phyloP scores from a whole-genome alignment of 2,888 invertebrate species.

The Lasius fuliginosus region DNA sequence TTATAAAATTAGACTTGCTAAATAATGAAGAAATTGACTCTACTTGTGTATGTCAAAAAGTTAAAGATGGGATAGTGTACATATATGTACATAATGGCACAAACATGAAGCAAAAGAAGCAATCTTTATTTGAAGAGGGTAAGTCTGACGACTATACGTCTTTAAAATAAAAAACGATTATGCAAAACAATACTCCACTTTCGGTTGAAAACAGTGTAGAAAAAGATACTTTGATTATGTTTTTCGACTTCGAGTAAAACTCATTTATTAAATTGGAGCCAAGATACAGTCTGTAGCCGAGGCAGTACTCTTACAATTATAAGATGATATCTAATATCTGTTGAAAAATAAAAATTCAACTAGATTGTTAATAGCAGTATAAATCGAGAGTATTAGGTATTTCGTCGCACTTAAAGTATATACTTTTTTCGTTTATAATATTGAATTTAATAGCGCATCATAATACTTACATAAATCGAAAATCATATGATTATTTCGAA shows the following conservation, averaged over 20 bases:
- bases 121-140: not conserved
- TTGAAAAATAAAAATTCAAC: conserved; percentile 78
- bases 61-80: not conserved
- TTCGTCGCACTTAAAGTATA: conserved; percentile 75
- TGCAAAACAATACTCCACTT: not conserved
- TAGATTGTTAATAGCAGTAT: conserved; percentile 75
- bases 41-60: not conserved
- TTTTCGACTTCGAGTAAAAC: conserved; percentile 68
- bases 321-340: conserved; percentile 73
- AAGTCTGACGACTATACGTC: not conserved
- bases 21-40: not conserved
- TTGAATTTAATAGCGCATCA: conserved; percentile 62
- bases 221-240: not conserved
- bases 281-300: conserved; percentile 83
- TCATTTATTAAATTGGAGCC: conserved; percentile 82
- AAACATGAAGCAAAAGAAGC: not conserved
- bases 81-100: not conserved
- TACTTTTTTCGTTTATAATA: conserved; percentile 69
- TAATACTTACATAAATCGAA: conserved; percentile 35
- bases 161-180: not conserved
- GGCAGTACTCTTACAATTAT: conserved; percentile 82
- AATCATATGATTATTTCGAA: conserved; percentile 61
- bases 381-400: conserved; percentile 79
- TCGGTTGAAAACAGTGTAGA: not conserved
- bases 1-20: not conserved